A percentile compares a stretch with the other conserved stretches of the same genome.
Conservation (phyloP, 2,797 vertebrate species). For the Acestrorhynchus altus region DNA sequence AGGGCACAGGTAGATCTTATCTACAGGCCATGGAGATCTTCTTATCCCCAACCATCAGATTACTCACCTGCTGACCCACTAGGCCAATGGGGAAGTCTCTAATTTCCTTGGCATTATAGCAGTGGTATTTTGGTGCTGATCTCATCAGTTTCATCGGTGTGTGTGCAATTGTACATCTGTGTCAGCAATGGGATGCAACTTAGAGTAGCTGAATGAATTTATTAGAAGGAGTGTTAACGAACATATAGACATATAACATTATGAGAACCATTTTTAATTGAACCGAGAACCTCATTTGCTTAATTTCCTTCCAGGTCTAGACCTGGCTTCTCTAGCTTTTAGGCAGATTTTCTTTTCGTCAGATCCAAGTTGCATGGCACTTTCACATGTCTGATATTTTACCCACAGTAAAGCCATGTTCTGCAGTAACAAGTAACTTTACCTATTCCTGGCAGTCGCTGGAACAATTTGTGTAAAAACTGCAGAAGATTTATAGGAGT, state of each 20-base stretch:
- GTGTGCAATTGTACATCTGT: background rate
- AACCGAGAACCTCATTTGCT: no score
- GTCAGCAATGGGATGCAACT: no score
- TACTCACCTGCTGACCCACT: slow-evolving; percentile 56
- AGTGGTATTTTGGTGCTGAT: background rate
- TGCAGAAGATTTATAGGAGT: slow-evolving; percentile 23
- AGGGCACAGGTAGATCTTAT: slow-evolving; percentile 45
- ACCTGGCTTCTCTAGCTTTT: background rate
- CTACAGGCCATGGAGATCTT: slow-evolving; percentile 15
- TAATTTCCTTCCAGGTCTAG: background rate
- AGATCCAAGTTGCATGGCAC: background rate
- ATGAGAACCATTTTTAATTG: no score
- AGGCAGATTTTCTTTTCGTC: background rate
- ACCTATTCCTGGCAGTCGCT: background rate
- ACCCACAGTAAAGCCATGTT: background rate
- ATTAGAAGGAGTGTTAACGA: no score
- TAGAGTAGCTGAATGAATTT: no score
- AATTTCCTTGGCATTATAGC: slow-evolving; percentile 7
- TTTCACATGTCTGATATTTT: background rate
- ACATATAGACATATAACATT: no score
- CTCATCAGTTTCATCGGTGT: background rate
- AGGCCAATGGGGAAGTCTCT: slow-evolving; percentile 54
- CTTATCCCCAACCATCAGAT: slow-evolving; percentile 48
- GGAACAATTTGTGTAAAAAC: slow-evolving; percentile 9
- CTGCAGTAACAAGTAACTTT: background rate